Base-by-base conservation (phyloP, 1,140 invertebrate species). In the Tetragonula clypearis region DNA sequence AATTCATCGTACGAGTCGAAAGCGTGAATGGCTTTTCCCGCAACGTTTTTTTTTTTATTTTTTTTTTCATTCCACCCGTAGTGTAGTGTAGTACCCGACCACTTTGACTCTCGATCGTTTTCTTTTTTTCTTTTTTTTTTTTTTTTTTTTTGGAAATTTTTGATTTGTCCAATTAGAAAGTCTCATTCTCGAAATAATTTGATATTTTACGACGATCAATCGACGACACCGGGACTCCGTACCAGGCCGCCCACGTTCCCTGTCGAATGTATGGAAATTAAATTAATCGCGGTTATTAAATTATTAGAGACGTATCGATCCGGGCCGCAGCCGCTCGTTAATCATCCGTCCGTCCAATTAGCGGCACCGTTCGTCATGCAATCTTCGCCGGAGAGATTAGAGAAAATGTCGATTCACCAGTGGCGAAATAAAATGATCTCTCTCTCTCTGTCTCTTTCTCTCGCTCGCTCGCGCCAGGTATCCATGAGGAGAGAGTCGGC, bases 291-390 rank as follows among this genome's bases (percentile, higher is more conserved):
- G 68, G 82, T 79, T 84, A 84, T 79, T 84, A 84, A 84, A 84
- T 84, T 84, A 84, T 84, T 72, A 79, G 77, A 58, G 77, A 79
- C 77, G 68, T 62, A 84, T 84, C 82, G 77, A 84, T 84, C 82
- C 55, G 56, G 9, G 12, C 68, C 41, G 23, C 15, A 6, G 76
- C 26, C 17, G 82, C 82, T 84, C 82, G 82, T 84, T 79, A 84
- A 79, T 84, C 82, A 84, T 73, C 77, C 82, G 56, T 84, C 77
- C 77, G 82, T 84, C 82, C 76, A 84, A 84, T 84, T 84, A 84
- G 56, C 77, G 14, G 68, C 26, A 12, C 68, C 68, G 77, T 79
- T 79, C 82, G 58, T 72, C 77, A 84, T 68, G 65, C 58, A 79
- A 62, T 79, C 66, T 79, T 60, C 19, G 35, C 21, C 41, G 35